A percentile compares a stretch with the other conserved stretches of the same genome.
These are phyloP conservation scores for Fistularia commersonii DNA, from an alignment of 2,797 vertebrate genomes.

Conservation along the genomic window DNA sequence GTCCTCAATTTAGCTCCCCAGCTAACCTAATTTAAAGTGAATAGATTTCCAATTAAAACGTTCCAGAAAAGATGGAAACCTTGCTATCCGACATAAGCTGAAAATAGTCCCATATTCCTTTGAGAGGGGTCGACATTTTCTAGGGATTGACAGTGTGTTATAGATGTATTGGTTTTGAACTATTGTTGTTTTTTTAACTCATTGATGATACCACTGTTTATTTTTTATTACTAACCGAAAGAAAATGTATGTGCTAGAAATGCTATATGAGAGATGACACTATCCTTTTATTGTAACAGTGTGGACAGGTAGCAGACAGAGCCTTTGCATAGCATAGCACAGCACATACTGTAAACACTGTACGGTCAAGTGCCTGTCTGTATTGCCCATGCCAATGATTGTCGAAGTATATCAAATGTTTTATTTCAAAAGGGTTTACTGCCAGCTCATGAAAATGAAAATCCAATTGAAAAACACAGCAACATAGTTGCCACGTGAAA, in stretches of 20 bases:
- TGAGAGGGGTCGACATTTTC: conserved; percentile 22
- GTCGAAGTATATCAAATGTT: conserved; percentile 15
- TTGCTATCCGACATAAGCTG: conserved; percentile 8
- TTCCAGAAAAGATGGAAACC: conserved; percentile 26
- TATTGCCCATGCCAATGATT: conserved; percentile 27
- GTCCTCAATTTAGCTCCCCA: conserved; percentile 32
- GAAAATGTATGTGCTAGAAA: conserved; percentile 15
- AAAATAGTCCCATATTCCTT: conserved; percentile 22
- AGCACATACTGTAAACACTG: conserved; percentile 50
- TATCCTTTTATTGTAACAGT: conserved; percentile 26
- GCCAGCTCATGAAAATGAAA: conserved; percentile 38
- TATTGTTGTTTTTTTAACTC: conserved; percentile 18
- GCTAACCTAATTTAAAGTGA: conserved; percentile 34
- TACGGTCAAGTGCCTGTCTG: conserved; percentile 46
- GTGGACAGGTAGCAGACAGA: conserved; percentile 24
- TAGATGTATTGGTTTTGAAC: conserved; percentile 21
- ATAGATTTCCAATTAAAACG: conserved; percentile 39
- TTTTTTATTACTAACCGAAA: conserved; percentile 35
- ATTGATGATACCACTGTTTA: conserved; percentile 19
- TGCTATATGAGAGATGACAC: conserved; percentile 6
- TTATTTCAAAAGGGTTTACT: conserved; percentile 26
- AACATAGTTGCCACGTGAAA: conserved; percentile 36
- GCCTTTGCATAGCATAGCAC: conserved; percentile 37
- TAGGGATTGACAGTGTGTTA: conserved; percentile 27
- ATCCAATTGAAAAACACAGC: conserved; percentile 25